A percentile compares a stretch with the other conserved stretches of the same genome.
Conservation (phyloP, 2,888 invertebrate species). For the Cerceris ruficornis region DNA sequence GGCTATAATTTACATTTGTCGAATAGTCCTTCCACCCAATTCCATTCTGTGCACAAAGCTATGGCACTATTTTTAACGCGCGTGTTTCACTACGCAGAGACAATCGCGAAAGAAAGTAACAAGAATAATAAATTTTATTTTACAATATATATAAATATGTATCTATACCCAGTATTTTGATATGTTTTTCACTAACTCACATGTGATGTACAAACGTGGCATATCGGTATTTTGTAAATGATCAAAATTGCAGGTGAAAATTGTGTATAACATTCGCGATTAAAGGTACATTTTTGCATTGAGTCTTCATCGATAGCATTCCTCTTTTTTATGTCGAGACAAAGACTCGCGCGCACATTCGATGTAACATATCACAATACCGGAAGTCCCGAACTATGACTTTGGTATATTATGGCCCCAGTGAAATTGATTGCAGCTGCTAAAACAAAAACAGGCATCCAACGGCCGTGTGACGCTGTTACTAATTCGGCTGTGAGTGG, state of each 20-base stretch:
- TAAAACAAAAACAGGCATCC: slow-evolving; percentile 89
- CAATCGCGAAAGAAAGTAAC: slow-evolving; percentile 15
- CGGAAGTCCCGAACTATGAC: slow-evolving; percentile 88
- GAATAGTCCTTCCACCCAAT: slow-evolving; percentile 31
- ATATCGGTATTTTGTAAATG: slow-evolving; percentile 19
- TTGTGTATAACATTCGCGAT: slow-evolving; percentile 17
- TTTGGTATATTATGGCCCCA: slow-evolving; percentile 88
- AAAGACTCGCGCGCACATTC: not conserved
- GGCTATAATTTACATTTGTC: slow-evolving; percentile 24
- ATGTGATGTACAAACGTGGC: slow-evolving; percentile 33
- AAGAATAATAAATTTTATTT: slow-evolving; percentile 13
- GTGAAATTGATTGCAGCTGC: slow-evolving; percentile 88
- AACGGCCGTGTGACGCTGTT: slow-evolving; percentile 87
- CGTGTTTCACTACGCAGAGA: slow-evolving; percentile 16
- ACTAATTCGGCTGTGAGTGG: slow-evolving; percentile 89
- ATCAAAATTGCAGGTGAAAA: slow-evolving; percentile 18
- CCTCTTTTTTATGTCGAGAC: slow-evolving; percentile 26
- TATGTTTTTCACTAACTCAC: slow-evolving; percentile 57
- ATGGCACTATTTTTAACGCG: slow-evolving; percentile 56
- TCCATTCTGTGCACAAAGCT: slow-evolving; percentile 28
- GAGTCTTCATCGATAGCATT: slow-evolving; percentile 13
- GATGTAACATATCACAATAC: slow-evolving; percentile 82
- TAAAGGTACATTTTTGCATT: slow-evolving; percentile 19
- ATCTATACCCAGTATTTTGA: slow-evolving; percentile 40
- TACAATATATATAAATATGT: not conserved